Conservation (phyloP, 2,888 invertebrate genomes). For the Ormia ochracea region DNA sequence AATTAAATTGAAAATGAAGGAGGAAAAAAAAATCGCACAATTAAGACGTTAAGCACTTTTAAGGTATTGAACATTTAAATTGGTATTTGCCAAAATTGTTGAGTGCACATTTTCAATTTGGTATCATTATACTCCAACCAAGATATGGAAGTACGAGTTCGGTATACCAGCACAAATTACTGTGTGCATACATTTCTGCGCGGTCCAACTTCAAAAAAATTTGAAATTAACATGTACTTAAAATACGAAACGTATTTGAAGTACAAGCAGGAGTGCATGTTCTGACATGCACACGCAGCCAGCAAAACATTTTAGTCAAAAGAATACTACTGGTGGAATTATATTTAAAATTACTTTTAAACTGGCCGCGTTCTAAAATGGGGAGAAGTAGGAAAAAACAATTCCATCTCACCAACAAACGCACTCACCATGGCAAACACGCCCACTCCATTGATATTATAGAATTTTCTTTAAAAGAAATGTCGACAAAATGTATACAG, state of each 20-base stretch:
- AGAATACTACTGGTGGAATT: not conserved
- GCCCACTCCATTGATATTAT: slow-evolving; percentile 7
- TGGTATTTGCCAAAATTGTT: slow-evolving; percentile 64
- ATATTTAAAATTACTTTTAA: not conserved
- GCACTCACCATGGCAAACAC: not conserved
- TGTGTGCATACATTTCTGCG: not conserved
- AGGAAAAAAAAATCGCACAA: slow-evolving; percentile 45
- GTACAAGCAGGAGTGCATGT: too few relatives aligned
- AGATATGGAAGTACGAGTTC: slow-evolving; percentile 7
- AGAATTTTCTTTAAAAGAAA: not conserved
- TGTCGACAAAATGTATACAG: not conserved
- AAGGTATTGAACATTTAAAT: slow-evolving; percentile 64
- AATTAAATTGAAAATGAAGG: not conserved
- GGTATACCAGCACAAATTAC: not conserved
- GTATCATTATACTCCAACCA: slow-evolving; percentile 51
- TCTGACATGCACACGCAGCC: too few relatives aligned
- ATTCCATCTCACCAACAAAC: slow-evolving; percentile 4
- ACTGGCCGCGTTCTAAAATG: not conserved
- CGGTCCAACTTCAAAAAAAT: not conserved
- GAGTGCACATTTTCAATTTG: slow-evolving; percentile 64
- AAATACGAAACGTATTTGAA: too few relatives aligned
- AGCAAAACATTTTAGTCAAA: too few relatives aligned
- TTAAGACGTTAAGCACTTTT: slow-evolving; percentile 59
- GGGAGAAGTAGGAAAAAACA: not conserved
- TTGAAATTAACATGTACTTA: not conserved